Conservation (phyloP, 2,888 invertebrate genomes). For the Aphodius sticticus region DNA sequence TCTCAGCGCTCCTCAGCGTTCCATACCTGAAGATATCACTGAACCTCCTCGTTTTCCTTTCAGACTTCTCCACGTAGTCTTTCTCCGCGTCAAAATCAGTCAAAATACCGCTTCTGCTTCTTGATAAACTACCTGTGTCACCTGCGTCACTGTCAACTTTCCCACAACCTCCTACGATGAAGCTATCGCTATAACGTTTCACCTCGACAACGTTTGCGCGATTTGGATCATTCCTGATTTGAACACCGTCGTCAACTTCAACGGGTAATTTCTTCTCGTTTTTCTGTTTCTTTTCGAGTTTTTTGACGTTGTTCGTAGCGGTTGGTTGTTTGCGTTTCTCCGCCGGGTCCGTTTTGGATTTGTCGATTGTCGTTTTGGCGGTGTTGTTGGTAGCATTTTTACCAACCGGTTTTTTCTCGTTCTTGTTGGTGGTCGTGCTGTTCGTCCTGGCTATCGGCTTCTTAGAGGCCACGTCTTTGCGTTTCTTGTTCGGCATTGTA, state of each 20-base stretch:
- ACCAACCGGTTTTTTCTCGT: conserved; percentile 5
- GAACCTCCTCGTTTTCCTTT: conserved; percentile 52
- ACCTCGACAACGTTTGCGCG: conserved; percentile 18
- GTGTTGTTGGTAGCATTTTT: conserved; percentile 12
- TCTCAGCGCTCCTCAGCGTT: conserved; percentile 45
- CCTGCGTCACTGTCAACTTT: conserved; percentile 32
- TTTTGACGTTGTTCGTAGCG: conserved; percentile 5
- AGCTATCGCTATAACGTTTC: conserved; percentile 59
- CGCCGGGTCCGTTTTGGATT: background rate
- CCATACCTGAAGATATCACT: conserved; percentile 56
- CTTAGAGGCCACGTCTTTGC: background rate
- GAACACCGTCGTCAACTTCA: conserved; percentile 25
- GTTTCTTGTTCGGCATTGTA: background rate
- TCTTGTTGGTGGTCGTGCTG: conserved; percentile 6
- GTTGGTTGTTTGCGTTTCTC: background rate
- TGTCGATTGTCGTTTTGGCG: background rate
- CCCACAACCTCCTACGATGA: conserved; percentile 48
- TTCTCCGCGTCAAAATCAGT: conserved; percentile 40
- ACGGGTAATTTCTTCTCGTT: background rate
- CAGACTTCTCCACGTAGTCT: conserved; percentile 39
- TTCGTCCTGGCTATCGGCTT: background rate
- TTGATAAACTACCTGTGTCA: conserved; percentile 41
- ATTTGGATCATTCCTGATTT: conserved; percentile 27
- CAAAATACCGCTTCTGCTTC: conserved; percentile 53
- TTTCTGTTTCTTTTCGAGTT: conserved; percentile 8